Percentiles rank a stretch among this genome's conserved stretches.
phyloP scores from a whole-genome alignment of 2,888 invertebrate genomes.

The Coenonympha arcania region DNA sequence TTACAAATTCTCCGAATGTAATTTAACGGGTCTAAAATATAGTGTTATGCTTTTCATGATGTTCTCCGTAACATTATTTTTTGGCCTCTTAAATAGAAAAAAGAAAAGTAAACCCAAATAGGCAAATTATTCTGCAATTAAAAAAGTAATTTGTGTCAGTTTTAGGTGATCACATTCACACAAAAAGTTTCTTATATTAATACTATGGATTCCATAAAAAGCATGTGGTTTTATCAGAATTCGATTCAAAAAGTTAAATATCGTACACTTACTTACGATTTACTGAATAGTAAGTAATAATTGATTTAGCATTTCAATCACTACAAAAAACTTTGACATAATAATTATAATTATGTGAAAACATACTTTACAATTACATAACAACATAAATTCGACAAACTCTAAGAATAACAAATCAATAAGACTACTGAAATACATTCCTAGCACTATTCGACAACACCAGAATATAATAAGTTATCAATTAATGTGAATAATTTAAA shows the following conservation, averaged over 20 bases:
- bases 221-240: conserved; percentile 27
- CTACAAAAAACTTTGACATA: conserved; percentile 16
- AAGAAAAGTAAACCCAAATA: too few species aligned
- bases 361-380: conserved; percentile 28
- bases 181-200: too few species aligned
- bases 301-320: conserved; percentile 20
- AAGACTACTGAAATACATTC: conserved; percentile 16
- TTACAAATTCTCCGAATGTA: neutral
- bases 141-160: neutral
- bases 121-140: too few species aligned
- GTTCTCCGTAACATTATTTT: neutral
- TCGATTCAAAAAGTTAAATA: conserved; percentile 19
- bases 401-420: conserved; percentile 10
- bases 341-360: conserved; percentile 11
- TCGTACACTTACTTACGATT: conserved; percentile 16
- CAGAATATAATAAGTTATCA: neutral
- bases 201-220: conserved; percentile 19
- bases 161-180: neutral
- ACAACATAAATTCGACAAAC: conserved; percentile 27
- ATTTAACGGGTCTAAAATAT: too few species aligned
- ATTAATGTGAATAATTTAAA: neutral
- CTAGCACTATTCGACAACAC: conserved; percentile 2
- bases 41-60: too few species aligned
- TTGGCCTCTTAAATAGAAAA: neutral
- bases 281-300: conserved; percentile 29